A percentile compares a stretch with the other conserved stretches of the same genome.
Evolutionary conservation across 2,888 invertebrate genomes (phyloP).

Genomic region (Chymomyza procnemis): DNA sequence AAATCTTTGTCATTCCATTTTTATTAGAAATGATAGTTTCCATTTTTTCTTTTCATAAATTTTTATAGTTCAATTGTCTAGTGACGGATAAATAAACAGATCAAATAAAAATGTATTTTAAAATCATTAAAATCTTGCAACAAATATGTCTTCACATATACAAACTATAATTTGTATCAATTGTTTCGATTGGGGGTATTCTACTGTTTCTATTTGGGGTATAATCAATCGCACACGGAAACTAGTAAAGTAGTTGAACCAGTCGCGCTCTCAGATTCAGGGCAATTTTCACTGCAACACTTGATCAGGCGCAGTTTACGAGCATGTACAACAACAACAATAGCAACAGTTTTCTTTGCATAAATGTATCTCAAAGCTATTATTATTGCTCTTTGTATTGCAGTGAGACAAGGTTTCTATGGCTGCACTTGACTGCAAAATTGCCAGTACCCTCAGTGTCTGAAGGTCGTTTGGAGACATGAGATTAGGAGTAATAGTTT

Average conservation of each 20-base stretch:
- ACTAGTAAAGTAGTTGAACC: slow-evolving; percentile 35
- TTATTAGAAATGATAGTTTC: too few relatives aligned
- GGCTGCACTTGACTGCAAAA: not conserved
- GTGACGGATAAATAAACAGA: too few relatives aligned
- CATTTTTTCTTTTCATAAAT: too few relatives aligned
- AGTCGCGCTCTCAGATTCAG: slow-evolving; percentile 28
- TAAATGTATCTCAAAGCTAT: not conserved
- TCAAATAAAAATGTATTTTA: too few relatives aligned
- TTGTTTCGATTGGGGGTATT: not conserved
- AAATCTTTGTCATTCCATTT: too few relatives aligned
- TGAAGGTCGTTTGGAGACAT: not conserved
- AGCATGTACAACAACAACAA: not conserved
- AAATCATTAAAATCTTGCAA: too few relatives aligned
- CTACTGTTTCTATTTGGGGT: not conserved
- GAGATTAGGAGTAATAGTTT: not conserved
- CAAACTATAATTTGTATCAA: not conserved
- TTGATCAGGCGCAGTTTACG: not conserved
- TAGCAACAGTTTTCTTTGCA: slow-evolving; percentile 44
- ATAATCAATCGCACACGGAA: not conserved
- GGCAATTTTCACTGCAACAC: slow-evolving; percentile 35
- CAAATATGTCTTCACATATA: slow-evolving; percentile 12
- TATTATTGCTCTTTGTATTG: not conserved
- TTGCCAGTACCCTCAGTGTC: not conserved
- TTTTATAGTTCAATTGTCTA: too few relatives aligned
- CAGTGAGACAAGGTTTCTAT: not conserved